phyloP scores from a whole-genome alignment of 2,888 invertebrate species.

The Drosophila hamatofila region DNA sequence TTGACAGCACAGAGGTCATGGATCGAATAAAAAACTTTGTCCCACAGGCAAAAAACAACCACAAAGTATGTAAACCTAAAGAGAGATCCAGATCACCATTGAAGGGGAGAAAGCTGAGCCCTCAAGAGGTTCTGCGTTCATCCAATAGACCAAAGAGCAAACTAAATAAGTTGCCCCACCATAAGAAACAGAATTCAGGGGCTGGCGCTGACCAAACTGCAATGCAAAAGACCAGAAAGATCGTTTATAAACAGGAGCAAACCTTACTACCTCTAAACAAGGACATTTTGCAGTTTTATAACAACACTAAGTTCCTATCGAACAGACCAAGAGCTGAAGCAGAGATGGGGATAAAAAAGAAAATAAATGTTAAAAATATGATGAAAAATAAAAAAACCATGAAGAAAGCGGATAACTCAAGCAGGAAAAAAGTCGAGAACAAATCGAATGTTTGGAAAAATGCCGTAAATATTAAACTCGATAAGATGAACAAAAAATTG shows the following conservation, averaged over 20 bases:
- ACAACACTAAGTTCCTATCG: neutral
- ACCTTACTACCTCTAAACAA: neutral
- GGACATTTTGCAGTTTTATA: neutral
- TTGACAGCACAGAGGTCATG: constrained; percentile 3
- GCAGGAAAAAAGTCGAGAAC: neutral
- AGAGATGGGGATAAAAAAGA: neutral
- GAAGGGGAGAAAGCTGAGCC: neutral
- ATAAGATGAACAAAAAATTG: constrained; percentile 8
- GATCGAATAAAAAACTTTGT: neutral
- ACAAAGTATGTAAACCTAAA: constrained; percentile 12
- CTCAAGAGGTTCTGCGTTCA: neutral
- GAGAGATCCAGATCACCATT: too few relatives aligned
- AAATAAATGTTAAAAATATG: neutral
- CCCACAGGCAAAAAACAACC: accelerated
- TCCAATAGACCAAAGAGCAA: constrained; percentile 20
- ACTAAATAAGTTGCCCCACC: neutral
- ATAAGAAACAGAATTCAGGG: neutral
- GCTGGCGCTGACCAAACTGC: too few relatives aligned
- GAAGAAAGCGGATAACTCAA: neutral
- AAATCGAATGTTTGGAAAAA: neutral
- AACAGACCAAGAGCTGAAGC: too few relatives aligned
- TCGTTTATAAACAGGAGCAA: neutral
- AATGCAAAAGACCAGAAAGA: neutral
- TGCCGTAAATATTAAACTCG: constrained; percentile 2
- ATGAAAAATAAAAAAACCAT: neutral